phyloP scores from a whole-genome alignment of 2,888 invertebrate genomes.

The Pedicia rivosa region DNA sequence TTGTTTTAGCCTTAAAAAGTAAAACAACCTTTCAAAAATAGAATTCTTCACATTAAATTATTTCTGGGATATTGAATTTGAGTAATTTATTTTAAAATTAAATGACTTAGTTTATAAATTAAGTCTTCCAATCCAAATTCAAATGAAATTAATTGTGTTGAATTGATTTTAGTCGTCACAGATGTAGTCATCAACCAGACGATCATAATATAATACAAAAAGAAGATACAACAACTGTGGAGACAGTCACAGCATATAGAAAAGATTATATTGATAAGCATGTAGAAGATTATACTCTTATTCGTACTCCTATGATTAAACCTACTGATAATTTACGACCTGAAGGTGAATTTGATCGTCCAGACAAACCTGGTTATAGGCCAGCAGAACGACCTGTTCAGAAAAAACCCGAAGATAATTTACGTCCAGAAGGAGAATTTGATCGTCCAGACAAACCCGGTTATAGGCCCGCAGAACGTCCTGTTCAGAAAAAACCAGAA shows the following conservation, averaged over 20 bases:
- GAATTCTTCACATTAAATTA: too few relatives aligned
- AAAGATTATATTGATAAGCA: constrained; percentile 33
- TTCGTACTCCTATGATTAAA: constrained; percentile 15
- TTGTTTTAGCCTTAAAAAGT: too few relatives aligned
- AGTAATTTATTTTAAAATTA: too few relatives aligned
- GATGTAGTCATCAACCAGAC: constrained; percentile 49
- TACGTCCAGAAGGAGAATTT: constrained; percentile 32
- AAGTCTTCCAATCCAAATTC: too few relatives aligned
- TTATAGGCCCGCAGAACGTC: constrained; percentile 32
- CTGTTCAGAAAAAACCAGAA: constrained; percentile 34
- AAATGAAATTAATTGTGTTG: neutral
- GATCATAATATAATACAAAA: constrained; percentile 13
- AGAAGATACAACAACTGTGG: constrained; percentile 27
- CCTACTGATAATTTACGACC: constrained; percentile 36
- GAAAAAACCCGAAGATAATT: constrained; percentile 32
- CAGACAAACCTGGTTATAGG: constrained; percentile 24
- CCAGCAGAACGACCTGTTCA: constrained; percentile 17
- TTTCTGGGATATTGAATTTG: too few relatives aligned
- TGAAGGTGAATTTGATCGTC: constrained; percentile 34
- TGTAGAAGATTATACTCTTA: neutral
- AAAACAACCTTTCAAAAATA: too few relatives aligned
- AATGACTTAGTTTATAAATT: too few relatives aligned
- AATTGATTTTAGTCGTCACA: constrained; percentile 51
- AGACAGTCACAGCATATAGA: constrained; percentile 43
- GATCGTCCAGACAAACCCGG: constrained; percentile 21